phyloP scores from a whole-genome alignment of 2,888 invertebrate species.

The Elgonia sp. region DNA sequence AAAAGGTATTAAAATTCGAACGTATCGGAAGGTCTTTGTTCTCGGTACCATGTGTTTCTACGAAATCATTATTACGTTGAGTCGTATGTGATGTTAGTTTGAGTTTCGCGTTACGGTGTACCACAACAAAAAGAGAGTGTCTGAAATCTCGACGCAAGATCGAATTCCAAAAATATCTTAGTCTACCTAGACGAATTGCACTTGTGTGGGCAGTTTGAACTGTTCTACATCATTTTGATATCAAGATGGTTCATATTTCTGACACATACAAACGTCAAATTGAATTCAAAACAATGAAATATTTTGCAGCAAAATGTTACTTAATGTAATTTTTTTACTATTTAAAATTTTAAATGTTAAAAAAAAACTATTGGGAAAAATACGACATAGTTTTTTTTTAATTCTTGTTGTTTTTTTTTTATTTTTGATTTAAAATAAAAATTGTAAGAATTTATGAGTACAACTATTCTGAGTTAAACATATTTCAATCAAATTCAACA shows the following conservation, averaged over 20 bases:
- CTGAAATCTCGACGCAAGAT: conserved; percentile 56
- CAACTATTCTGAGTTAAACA: too few relatives aligned
- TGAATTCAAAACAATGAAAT: conserved; percentile 37
- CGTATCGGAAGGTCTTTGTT: conserved; percentile 52
- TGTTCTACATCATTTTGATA: conserved; percentile 63
- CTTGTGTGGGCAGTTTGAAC: conserved; percentile 47
- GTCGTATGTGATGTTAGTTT: conserved; percentile 41
- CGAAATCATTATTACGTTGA: conserved; percentile 67
- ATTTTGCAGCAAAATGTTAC: not conserved
- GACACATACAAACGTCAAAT: not conserved
- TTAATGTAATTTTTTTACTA: too few relatives aligned
- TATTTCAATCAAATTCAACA: too few relatives aligned
- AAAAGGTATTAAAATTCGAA: conserved; percentile 48
- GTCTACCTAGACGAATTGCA: conserved; percentile 59
- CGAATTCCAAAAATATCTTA: conserved; percentile 73
- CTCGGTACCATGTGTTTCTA: conserved; percentile 54
- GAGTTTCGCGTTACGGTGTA: conserved; percentile 58
- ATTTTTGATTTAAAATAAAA: too few relatives aligned
- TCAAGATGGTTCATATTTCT: conserved; percentile 67
- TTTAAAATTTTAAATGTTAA: too few relatives aligned
- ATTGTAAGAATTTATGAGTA: too few relatives aligned
- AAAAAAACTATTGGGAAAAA: too few relatives aligned
- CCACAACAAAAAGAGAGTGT: conserved; percentile 61
- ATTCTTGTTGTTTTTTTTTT: too few relatives aligned
- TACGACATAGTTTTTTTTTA: too few relatives aligned